Conservation (phyloP, 2,888 invertebrate genomes). For the Melipona beecheii region DNA sequence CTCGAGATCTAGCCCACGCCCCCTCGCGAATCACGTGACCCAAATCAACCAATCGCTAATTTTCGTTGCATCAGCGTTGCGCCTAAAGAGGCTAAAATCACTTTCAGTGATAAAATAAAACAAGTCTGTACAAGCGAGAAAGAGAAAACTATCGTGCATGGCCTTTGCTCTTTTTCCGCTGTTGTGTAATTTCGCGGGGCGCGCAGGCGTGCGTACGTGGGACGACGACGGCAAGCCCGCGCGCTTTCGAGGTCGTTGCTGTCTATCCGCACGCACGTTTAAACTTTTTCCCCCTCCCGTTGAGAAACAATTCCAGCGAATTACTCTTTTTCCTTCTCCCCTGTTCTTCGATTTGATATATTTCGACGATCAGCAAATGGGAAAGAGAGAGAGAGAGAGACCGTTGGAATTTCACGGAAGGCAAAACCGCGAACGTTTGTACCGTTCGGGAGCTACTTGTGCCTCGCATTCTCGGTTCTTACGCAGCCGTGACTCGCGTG, state of each 20-base stretch:
- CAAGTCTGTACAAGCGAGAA: background rate
- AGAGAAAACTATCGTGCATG: no score
- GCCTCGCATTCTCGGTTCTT: conserved; percentile 29
- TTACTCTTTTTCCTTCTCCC: background rate
- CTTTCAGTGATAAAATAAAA: no score
- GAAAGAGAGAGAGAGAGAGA: no score
- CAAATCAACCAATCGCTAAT: no score
- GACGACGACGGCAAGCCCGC: background rate
- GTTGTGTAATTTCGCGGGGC: conserved; percentile 12
- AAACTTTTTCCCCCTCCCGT: background rate
- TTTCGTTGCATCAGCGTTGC: no score
- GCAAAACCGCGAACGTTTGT: conserved; percentile 12
- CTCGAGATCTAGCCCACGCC: no score
- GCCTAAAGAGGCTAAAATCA: no score
- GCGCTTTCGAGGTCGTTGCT: conserved; percentile 21
- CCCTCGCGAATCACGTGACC: no score
- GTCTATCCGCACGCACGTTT: background rate
- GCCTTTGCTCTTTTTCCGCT: conserved; percentile 13
- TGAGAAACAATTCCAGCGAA: background rate
- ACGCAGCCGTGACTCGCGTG: conserved; percentile 16
- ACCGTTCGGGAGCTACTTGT: conserved; percentile 9
- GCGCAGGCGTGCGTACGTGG: conserved; percentile 23
- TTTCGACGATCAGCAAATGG: background rate
- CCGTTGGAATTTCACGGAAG: conserved; percentile 2
- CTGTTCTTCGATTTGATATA: background rate